A percentile compares a stretch with the other conserved stretches of the same genome.
Conservation (phyloP, 92 coral and sea anemone genomes). For the Parazoanthus atlanticus region DNA sequence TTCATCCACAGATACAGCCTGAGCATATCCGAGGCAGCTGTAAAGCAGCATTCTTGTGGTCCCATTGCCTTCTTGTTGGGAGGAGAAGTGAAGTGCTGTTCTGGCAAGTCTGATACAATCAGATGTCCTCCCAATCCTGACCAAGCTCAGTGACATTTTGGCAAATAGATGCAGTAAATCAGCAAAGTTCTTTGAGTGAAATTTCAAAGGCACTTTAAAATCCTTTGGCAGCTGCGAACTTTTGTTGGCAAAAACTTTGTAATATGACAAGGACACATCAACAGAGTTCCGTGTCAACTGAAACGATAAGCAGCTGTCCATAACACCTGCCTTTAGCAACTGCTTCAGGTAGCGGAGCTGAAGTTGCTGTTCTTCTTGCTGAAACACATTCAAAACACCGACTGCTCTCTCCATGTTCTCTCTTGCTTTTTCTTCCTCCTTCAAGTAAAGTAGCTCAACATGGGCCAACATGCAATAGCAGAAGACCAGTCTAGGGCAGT, state of each 20-base stretch:
- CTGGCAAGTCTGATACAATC: background rate
- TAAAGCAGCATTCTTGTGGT: background rate
- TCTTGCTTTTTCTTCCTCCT: background rate
- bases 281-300: background rate
- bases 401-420: constrained; percentile 2
- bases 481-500: background rate
- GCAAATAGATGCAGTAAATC: background rate
- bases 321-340: background rate
- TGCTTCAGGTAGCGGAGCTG: background rate
- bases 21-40: constrained; percentile 14
- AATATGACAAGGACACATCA: background rate
- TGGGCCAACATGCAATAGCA: constrained; percentile 10
- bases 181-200: background rate
- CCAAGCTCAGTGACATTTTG: background rate
- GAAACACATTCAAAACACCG: background rate
- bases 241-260: background rate
- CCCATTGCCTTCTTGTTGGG: background rate
- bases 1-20: background rate
- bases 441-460: constrained; percentile 3
- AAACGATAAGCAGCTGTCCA: background rate
- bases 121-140: background rate
- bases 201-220: background rate
- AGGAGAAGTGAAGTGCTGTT: background rate
- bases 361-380: background rate
- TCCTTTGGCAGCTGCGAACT: background rate